Base-by-base conservation (phyloP, 2,888 invertebrate species). In the Trichogramma dendrolimi region DNA sequence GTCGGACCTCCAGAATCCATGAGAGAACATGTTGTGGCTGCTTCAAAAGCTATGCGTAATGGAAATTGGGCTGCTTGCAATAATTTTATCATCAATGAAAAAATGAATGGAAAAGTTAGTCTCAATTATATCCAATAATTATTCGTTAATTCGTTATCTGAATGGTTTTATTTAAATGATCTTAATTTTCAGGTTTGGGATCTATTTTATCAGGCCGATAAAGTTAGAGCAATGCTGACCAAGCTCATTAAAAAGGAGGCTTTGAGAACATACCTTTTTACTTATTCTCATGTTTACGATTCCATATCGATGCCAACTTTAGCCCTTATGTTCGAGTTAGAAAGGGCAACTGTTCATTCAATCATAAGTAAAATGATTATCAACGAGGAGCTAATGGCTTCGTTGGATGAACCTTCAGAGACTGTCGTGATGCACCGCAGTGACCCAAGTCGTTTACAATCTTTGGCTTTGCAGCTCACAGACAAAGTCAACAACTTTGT, bases 331-430 rank as follows among this genome's bases (percentile, higher is more conserved):
- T 99, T 98, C 79, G 92, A 96, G 75, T 79, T 99, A 76, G 91
- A 93, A 0, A 87, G 90, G 66, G 82, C 90, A 27, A 86, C 90
- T 60, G 94, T 95, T 2, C 94, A 95, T 81, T 94, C 94, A n/a
- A 89, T 91, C 57, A 96, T 98, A 71, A 96, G 96, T 72, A 99
- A 99, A 83, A 99, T 99, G 99, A 99, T 99, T 67, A 97, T 99
- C 71, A 97, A 97, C 73, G 94, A 94, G 76, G 95, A 96, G 76
- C 82, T 96, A 38, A 93, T 93, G 91, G 98, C 98, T 0, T 97
- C 97, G 1, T 82, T 99, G 74, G 99, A 99, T 75, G 98, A 99
- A 80, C 99, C 99, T 0, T 94, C 96, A 44, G 95, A 96, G 77
- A 96, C 96, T 4, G 90, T 99, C 4, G 96, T 98, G 14, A 91